Percentiles rank a stretch among this genome's conserved stretches.
These are phyloP conservation scores for Venustaconcha ellipsiformis DNA, from an alignment of 1,140 invertebrate genomes.

Conservation along the genomic window DNA sequence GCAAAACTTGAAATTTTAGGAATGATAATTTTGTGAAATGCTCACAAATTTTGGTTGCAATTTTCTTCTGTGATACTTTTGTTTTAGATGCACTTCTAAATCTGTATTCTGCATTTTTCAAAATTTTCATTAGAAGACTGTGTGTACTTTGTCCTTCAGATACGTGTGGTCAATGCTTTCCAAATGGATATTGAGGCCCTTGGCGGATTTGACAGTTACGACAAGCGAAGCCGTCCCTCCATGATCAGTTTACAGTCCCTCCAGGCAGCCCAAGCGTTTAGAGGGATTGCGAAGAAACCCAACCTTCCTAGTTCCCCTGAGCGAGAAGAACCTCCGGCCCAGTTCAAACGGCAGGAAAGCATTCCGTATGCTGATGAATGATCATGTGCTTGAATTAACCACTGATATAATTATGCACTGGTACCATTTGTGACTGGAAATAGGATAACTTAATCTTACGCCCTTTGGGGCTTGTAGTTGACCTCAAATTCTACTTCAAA, in stretches of 20 bases:
- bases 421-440: too few relatives aligned
- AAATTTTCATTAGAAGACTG: neutral
- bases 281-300: slow-evolving; percentile 56
- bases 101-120: too few relatives aligned
- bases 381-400: slow-evolving; percentile 1
- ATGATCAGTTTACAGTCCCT: slow-evolving; percentile 66
- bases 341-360: slow-evolving; percentile 60
- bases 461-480: too few relatives aligned
- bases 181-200: slow-evolving; percentile 95
- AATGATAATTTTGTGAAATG: too few relatives aligned
- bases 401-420: too few relatives aligned
- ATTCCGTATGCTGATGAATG: slow-evolving; percentile 65
- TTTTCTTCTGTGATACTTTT: too few relatives aligned
- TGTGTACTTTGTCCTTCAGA: slow-evolving; percentile 78
- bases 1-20: too few relatives aligned
- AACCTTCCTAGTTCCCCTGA: slow-evolving; percentile 62
- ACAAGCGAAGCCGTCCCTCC: slow-evolving; percentile 71
- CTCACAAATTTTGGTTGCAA: too few relatives aligned
- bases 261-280: slow-evolving; percentile 43
- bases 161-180: slow-evolving; percentile 99
- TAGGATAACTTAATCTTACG: too few relatives aligned
- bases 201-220: slow-evolving; percentile 77
- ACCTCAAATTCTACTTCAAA: too few relatives aligned
- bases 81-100: too few relatives aligned
- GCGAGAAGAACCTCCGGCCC: slow-evolving; percentile 50